A percentile compares a stretch with the other conserved stretches of the same genome.
These are phyloP conservation scores for Carapus acus DNA, from an alignment of 2,797 vertebrate genomes.

Conservation along the genomic window DNA sequence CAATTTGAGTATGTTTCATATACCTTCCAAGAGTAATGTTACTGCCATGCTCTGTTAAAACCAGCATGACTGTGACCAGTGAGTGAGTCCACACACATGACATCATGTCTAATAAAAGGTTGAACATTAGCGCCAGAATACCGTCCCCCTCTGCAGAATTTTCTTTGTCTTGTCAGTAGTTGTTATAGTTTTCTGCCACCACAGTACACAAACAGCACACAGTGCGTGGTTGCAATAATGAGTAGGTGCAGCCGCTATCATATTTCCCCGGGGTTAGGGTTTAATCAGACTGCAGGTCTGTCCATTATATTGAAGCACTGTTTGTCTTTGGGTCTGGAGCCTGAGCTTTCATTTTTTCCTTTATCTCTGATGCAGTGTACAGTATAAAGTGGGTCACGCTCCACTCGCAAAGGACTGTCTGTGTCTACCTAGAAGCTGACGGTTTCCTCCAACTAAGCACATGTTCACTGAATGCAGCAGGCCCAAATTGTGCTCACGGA, in stretches of 20 bases:
- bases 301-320: conserved; percentile 50
- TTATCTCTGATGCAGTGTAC: conserved; percentile 17
- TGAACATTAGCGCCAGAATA: background rate
- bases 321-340: conserved; percentile 35
- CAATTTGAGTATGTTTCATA: too few relatives aligned
- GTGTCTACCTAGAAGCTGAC: background rate
- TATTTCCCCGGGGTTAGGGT: conserved; percentile 54
- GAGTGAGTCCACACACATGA: background rate
- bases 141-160: background rate
- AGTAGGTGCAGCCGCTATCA: conserved; percentile 38
- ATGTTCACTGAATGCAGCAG: too few relatives aligned
- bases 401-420: conserved; percentile 2
- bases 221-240: conserved; percentile 11
- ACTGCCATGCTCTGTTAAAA: too few relatives aligned
- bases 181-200: conserved; percentile 20
- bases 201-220: conserved; percentile 17
- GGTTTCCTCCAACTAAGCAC: too few relatives aligned
- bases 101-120: background rate
- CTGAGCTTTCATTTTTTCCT: too few relatives aligned
- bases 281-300: conserved; percentile 50
- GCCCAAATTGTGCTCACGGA: too few relatives aligned
- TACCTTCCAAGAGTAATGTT: too few relatives aligned
- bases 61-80: too few relatives aligned
- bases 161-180: background rate
- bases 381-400: conserved; percentile 22